Percentiles rank a stretch among this genome's conserved stretches.
Conservation (phyloP, 2,888 invertebrate species). For the Petrolisthes cinctipes region DNA sequence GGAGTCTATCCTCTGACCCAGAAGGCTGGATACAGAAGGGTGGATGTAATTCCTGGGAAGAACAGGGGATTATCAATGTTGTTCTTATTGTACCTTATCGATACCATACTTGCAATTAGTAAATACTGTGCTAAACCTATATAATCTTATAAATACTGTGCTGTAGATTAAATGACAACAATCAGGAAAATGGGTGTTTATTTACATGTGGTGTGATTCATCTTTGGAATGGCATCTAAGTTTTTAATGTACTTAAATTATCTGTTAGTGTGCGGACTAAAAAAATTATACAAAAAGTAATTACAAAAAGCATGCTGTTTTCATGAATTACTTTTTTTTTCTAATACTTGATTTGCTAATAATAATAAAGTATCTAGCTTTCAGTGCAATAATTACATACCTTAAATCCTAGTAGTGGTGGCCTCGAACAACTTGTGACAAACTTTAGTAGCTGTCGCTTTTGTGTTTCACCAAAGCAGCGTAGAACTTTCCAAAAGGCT, state of each 20-base stretch:
- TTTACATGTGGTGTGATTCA: too few relatives aligned
- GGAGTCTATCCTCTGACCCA: slow-evolving; percentile 88
- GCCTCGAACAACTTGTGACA: slow-evolving; percentile 97
- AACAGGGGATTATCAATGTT: neutral
- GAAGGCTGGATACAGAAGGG: slow-evolving; percentile 96
- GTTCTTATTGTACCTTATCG: neutral
- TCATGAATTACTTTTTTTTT: too few relatives aligned
- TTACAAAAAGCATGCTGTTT: too few relatives aligned
- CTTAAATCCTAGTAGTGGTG: slow-evolving; percentile 96
- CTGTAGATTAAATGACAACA: neutral
- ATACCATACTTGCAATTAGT: neutral
- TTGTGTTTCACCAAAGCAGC: slow-evolving; percentile 85
- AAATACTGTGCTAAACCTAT: neutral
- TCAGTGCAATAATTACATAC: too few relatives aligned
- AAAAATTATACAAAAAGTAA: neutral
- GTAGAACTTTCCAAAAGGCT: slow-evolving; percentile 90
- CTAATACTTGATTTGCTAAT: too few relatives aligned
- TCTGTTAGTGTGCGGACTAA: neutral
- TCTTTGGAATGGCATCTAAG: too few relatives aligned
- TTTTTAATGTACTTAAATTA: too few relatives aligned
- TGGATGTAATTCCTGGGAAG: slow-evolving; percentile 88
- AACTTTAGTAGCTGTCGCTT: slow-evolving; percentile 92
- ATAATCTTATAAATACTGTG: neutral
- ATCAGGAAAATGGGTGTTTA: neutral
- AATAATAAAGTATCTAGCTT: too few relatives aligned